Evolutionary conservation across 1,140 invertebrate species (phyloP).

Genomic region (Papilio glaucus): DNA sequence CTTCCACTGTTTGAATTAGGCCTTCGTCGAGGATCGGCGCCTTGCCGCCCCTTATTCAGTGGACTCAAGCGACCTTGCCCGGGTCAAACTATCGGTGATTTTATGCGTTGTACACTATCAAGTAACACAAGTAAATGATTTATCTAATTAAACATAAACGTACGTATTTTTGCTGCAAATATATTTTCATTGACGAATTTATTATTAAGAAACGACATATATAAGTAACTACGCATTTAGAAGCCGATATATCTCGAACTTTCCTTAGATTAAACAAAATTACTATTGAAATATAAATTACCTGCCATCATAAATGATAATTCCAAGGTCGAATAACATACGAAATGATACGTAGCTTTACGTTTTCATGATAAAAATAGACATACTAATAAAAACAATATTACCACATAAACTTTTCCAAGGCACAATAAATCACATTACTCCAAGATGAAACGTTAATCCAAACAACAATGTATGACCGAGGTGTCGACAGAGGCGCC

Average conservation of each 20-base stretch:
- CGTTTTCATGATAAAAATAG: neutral
- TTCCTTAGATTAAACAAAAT: neutral
- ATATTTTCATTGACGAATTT: too few relatives aligned
- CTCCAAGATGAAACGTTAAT: neutral
- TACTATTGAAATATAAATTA: neutral
- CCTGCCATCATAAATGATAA: neutral
- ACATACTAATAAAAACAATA: neutral
- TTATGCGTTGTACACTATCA: too few relatives aligned
- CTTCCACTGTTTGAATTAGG: too few relatives aligned
- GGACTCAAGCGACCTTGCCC: neutral
- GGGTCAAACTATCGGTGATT: neutral
- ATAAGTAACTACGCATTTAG: too few relatives aligned
- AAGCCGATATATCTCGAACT: too few relatives aligned
- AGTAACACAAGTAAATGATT: too few relatives aligned
- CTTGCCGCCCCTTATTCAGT: too few relatives aligned
- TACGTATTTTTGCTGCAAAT: too few relatives aligned
- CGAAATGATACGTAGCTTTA: neutral
- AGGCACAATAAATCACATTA: conserved; percentile 5
- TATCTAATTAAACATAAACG: too few relatives aligned
- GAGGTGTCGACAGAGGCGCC: neutral
- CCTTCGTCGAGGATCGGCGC: too few relatives aligned
- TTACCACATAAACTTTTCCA: conserved; percentile 3
- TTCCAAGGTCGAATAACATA: neutral
- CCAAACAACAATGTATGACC: neutral
- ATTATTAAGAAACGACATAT: too few relatives aligned